phyloP scores from a whole-genome alignment of 2,888 invertebrate species.

The Lasioglossum malachurum region DNA sequence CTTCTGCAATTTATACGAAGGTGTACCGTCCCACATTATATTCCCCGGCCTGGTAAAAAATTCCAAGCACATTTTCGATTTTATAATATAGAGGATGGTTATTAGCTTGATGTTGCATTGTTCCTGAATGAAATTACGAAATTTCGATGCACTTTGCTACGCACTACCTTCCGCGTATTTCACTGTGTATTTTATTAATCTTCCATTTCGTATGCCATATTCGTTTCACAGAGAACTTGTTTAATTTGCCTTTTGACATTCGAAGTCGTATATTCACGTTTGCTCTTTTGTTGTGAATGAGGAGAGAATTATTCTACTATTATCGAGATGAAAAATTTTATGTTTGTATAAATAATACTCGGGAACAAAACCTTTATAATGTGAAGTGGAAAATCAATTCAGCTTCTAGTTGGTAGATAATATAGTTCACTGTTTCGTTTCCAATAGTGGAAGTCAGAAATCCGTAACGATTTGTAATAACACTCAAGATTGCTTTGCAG shows the following conservation, averaged over 20 bases:
- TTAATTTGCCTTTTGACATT: background rate
- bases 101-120: background rate
- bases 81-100: background rate
- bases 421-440: background rate
- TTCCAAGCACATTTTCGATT: background rate
- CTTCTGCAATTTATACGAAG: constrained; percentile 32
- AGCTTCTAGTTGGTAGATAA: background rate
- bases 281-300: background rate
- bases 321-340: background rate
- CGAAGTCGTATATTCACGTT: background rate
- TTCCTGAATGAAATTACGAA: background rate
- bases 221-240: background rate
- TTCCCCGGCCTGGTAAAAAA: background rate
- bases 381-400: background rate
- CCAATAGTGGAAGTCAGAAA: background rate
- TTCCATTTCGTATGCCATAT: background rate
- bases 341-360: background rate
- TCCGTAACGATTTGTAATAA: constrained; percentile 28
- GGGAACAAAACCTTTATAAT: background rate
- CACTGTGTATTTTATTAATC: background rate
- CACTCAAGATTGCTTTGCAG: constrained; percentile 45
- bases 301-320: background rate
- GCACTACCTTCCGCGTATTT: background rate
- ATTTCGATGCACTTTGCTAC: background rate
- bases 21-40: background rate